Percentiles rank a stretch among this genome's conserved stretches.
phyloP scores from a whole-genome alignment of 1,140 invertebrate genomes.

The Drosophila bipectinata region DNA sequence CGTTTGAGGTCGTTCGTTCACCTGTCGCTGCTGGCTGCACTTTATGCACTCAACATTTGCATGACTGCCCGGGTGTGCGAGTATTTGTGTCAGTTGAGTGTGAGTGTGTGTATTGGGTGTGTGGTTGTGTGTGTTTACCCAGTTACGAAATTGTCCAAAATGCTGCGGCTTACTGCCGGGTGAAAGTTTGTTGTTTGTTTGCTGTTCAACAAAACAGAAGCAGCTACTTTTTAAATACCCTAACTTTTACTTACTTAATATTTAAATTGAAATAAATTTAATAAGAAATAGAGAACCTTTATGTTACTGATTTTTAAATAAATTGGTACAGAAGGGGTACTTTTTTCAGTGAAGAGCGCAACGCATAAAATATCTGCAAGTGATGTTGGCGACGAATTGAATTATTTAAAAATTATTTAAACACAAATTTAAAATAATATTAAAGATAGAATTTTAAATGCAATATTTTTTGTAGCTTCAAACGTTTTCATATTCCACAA shows the following conservation, averaged over 20 bases:
- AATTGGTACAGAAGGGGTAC: too few relatives aligned
- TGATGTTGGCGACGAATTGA: too few relatives aligned
- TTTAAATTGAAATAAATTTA: neutral
- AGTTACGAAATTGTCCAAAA: conserved; percentile 82
- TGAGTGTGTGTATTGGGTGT: conserved; percentile 27
- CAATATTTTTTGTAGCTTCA: too few relatives aligned
- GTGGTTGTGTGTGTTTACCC: conserved; percentile 64
- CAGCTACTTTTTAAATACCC: neutral
- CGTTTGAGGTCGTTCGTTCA: conserved; percentile 83
- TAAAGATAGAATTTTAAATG: too few relatives aligned
- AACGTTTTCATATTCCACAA: too few relatives aligned
- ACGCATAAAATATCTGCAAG: too few relatives aligned
- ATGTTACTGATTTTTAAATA: too few relatives aligned
- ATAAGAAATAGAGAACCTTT: too few relatives aligned
- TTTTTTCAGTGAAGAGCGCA: too few relatives aligned
- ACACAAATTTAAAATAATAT: too few relatives aligned
- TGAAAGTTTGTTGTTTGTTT: conserved; percentile 74
- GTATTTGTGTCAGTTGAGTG: conserved; percentile 24
- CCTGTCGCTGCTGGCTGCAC: conserved; percentile 74
- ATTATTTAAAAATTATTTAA: too few relatives aligned
- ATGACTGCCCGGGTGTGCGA: conserved; percentile 41
- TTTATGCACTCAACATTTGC: conserved; percentile 79
- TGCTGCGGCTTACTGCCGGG: conserved; percentile 76
- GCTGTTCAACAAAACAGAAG: conserved; percentile 24
- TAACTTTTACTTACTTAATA: neutral